phyloP scores from a whole-genome alignment of 1,140 invertebrate species.

The Bombyx mori region ASM3026992v2 NC_085116.1:11519001-11519500 shows the following conservation, averaged over 20 bases:
- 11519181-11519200: no score
- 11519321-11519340: constrained; percentile 46
- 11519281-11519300: constrained; percentile 42
- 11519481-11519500: no score
- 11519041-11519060: constrained; percentile 52
- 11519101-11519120: no score
- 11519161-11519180: constrained; percentile 2
- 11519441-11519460: constrained; percentile 45
- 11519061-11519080: constrained; percentile 55
- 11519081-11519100: constrained; percentile 16
- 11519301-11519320: constrained; percentile 56
- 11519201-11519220: no score
- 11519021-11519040: constrained; percentile 29
- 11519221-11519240: no score
- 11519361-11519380: constrained; percentile 60
- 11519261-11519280: constrained; percentile 35
- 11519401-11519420: constrained; percentile 63
- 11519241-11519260: constrained; percentile 34
- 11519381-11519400: constrained; percentile 53
- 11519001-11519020: constrained; percentile 54
- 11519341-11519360: constrained; percentile 31
- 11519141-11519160: constrained; percentile 25
- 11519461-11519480: no score
- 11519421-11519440: constrained; percentile 47
- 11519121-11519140: constrained; percentile 10